phyloP scores from a whole-genome alignment of 2,888 invertebrate species.

The Oithona nana region DNA sequence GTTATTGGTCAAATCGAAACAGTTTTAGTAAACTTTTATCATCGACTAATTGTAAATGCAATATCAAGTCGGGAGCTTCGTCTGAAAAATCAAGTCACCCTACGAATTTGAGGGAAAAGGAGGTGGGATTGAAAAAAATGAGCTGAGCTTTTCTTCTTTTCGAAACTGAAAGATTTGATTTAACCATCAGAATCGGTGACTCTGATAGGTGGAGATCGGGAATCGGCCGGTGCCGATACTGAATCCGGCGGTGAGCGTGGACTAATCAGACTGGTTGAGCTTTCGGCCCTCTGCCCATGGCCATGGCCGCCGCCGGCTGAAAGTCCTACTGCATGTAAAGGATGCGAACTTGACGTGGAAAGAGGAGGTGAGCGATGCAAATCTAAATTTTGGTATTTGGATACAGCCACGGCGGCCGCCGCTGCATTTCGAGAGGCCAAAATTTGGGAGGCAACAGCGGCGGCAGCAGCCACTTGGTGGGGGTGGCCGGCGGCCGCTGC shows the following conservation, averaged over 20 bases:
- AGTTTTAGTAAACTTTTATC: too few relatives aligned
- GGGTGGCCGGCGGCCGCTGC: constrained; percentile 14
- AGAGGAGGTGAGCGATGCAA: background rate
- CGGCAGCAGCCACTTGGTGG: background rate
- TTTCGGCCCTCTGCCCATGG: too few relatives aligned
- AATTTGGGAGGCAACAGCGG: background rate
- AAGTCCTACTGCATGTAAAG: background rate
- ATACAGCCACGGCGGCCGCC: background rate
- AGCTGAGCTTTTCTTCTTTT: too few relatives aligned
- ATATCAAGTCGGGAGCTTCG: too few relatives aligned
- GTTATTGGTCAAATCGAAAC: too few relatives aligned
- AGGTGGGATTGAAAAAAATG: too few relatives aligned
- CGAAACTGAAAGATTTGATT: too few relatives aligned
- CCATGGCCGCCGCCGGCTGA: background rate
- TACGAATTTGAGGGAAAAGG: too few relatives aligned
- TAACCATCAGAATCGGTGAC: constrained; percentile 15
- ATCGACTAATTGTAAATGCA: too few relatives aligned
- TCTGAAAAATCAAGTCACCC: too few relatives aligned
- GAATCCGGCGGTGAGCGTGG: background rate
- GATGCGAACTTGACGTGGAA: too few relatives aligned
- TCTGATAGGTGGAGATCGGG: constrained; percentile 3
- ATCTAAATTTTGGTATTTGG: background rate
- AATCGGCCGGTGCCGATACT: background rate
- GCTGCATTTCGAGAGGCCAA: background rate
- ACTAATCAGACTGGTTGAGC: background rate